Evolutionary conservation across 2,797 vertebrate species (phyloP), one percentile per base, ranked within the genome.

Genomic region (Oryzias sinensis): DNA sequence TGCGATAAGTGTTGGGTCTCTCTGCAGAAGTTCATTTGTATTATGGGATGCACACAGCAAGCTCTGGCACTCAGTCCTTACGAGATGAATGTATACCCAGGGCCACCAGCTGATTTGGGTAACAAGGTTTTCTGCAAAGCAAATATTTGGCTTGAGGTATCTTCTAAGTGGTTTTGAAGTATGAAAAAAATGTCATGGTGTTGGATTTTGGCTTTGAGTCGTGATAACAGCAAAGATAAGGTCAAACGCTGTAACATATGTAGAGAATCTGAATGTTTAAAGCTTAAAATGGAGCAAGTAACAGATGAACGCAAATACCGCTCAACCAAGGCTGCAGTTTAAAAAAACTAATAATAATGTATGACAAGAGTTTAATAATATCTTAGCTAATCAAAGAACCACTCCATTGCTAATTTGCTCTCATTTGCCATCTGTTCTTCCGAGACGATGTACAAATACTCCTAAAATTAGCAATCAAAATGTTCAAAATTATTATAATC

Each of bases 401-500:
- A 60, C 59, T 72, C 37, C 59, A 49, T 70, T 71, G 71, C 80
- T 48, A 62, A 84, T 85, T 82, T 81, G 68, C 43, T 82, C 55
- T 86, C 93, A 95, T 95, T 95, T 95, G 91, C 93, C 89, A 93
- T 94, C 91, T 92, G 90, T 92, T 92, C 91, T 86, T 89, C 86
- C 87, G 86, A 90, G 86, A 92, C 89, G 86, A 88, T 91, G 84
- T 93, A 93, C 96, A 95, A 97, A 96, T 94, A 95, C 93, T 93
- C 91, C 90, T 66, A 92, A 94, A 95, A 95, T 96, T 94, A 93
- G 91, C 82, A 91, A 92, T 84, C 77, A 81, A 62, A 91, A 92
- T 48, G 67, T 65, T 82, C 48, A 64, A 76, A 37, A 78, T 76
- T 46, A 70, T 66, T 46, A 90, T 93, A 93, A 57, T 69, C 91